These are phyloP conservation scores for Diadegma fenestrale DNA, from an alignment of 2,888 invertebrate genomes.

Conservation along the genomic window DNA sequence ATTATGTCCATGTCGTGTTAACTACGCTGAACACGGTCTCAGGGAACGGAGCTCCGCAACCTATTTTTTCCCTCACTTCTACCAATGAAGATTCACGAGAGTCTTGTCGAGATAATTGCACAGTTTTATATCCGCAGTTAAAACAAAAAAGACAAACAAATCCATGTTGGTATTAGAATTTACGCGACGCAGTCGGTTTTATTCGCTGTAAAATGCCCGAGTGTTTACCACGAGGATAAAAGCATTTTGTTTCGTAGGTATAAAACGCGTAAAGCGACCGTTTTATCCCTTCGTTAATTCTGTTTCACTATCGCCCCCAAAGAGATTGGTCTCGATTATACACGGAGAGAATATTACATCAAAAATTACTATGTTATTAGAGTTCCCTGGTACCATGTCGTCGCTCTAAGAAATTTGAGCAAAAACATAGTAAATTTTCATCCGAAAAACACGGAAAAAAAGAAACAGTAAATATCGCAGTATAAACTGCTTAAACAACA, in stretches of 20 bases:
- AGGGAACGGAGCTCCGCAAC: not conserved
- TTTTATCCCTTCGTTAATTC: not conserved
- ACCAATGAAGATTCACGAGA: not conserved
- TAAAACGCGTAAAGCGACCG: not conserved
- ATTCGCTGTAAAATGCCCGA: not conserved
- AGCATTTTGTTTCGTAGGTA: not conserved
- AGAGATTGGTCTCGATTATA: not conserved
- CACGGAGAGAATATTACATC: too few relatives aligned
- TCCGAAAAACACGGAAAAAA: too few relatives aligned
- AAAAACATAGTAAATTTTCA: too few relatives aligned
- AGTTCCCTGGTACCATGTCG: too few relatives aligned
- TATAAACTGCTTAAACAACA: too few relatives aligned
- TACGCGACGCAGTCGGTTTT: not conserved
- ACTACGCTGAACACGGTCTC: not conserved
- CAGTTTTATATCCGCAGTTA: not conserved
- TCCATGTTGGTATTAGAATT: not conserved
- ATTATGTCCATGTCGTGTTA: not conserved
- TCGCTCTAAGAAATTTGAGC: too few relatives aligned
- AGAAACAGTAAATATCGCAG: too few relatives aligned
- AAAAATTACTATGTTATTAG: too few relatives aligned
- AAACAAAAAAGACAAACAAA: not conserved
- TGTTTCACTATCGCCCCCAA: not conserved
- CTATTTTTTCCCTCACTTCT: not conserved
- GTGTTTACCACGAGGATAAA: not conserved
- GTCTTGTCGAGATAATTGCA: not conserved